A percentile compares a stretch with the other conserved stretches of the same genome.
Conservation (phyloP, 2,113 vertebrate species). For the Colius striatus region DNA sequence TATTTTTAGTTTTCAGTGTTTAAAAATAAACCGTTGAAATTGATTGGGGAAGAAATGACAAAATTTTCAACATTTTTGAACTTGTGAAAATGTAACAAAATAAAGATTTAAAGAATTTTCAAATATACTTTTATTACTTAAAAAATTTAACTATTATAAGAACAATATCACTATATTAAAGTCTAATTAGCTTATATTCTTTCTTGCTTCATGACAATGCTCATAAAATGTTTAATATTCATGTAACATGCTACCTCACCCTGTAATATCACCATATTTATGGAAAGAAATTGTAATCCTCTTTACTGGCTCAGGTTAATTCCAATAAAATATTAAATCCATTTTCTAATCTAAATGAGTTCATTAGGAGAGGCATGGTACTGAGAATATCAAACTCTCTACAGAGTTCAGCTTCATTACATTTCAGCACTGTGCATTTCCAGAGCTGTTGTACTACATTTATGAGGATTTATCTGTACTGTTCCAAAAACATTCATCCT, state of each 20-base stretch:
- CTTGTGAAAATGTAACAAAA: constrained; percentile 49
- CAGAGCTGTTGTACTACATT: constrained; percentile 85
- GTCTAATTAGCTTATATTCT: constrained; percentile 75
- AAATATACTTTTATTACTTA: constrained; percentile 64
- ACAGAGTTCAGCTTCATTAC: constrained; percentile 86
- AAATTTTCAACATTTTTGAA: constrained; percentile 37
- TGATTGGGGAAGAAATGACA: not conserved
- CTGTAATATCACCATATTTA: constrained; percentile 84
- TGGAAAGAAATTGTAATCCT: constrained; percentile 85
- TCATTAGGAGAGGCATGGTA: constrained; percentile 84
- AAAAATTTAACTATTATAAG: constrained; percentile 80
- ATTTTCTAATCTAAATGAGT: constrained; percentile 90
- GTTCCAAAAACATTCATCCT: constrained; percentile 86
- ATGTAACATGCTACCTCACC: constrained; percentile 79
- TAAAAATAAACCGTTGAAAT: not conserved
- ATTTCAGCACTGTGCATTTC: constrained; percentile 79
- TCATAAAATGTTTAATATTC: constrained; percentile 82
- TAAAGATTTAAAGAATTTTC: constrained; percentile 30
- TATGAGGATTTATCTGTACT: constrained; percentile 86
- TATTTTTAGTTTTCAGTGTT: not conserved
- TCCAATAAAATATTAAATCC: constrained; percentile 90
- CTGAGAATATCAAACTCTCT: constrained; percentile 84
- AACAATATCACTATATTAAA: constrained; percentile 78
- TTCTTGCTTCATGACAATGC: constrained; percentile 76
- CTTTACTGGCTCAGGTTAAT: constrained; percentile 87